phyloP scores from a whole-genome alignment of 2,888 invertebrate species.

The Lycophotia porphyrea region DNA sequence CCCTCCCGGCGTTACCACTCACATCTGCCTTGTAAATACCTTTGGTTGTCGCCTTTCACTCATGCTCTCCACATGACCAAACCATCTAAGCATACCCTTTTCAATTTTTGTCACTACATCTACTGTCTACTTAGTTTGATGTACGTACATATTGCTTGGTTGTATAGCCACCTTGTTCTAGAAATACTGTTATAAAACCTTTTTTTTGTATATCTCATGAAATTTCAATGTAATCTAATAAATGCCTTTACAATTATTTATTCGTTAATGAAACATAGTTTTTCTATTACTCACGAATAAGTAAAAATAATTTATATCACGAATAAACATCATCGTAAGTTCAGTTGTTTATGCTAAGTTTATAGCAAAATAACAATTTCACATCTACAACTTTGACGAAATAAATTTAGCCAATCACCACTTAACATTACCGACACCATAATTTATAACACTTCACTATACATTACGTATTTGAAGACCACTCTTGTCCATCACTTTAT shows the following conservation, averaged over 20 bases:
- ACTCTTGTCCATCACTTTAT: conserved; percentile 28
- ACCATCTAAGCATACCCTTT: no score
- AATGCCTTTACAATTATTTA: neutral
- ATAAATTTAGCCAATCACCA: neutral
- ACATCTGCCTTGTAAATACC: no score
- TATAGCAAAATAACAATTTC: neutral
- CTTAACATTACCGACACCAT: neutral
- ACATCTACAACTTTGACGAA: neutral
- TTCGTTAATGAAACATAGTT: neutral
- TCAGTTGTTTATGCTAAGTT: neutral
- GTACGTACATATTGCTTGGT: no score
- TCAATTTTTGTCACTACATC: no score
- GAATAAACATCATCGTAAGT: neutral
- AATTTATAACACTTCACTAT: neutral
- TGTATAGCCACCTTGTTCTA: neutral
- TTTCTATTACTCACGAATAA: neutral
- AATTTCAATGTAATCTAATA: neutral
- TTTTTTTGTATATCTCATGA: neutral
- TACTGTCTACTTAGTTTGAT: no score
- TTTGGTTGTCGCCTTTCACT: no score
- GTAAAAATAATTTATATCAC: conserved; percentile 8
- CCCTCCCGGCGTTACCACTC: no score
- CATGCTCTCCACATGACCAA: no score
- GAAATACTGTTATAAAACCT: neutral
- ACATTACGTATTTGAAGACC: conserved; percentile 11